These are phyloP conservation scores for Choristoneura rosaceana DNA, from an alignment of 2,888 invertebrate genomes.

Conservation along the genomic window DNA sequence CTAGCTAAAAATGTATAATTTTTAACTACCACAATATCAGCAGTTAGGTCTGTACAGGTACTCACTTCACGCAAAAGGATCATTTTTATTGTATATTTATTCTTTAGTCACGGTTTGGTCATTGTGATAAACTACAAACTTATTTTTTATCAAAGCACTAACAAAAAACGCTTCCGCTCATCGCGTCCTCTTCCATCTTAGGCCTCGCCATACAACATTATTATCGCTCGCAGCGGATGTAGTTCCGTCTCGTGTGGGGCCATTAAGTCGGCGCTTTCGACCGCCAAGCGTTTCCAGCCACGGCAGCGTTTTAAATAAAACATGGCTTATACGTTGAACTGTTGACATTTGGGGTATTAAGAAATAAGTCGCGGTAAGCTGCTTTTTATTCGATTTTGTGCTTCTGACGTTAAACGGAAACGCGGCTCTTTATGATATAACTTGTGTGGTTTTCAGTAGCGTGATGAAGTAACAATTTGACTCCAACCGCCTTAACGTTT, in stretches of 20 bases:
- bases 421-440: background rate
- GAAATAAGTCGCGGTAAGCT: constrained; percentile 22
- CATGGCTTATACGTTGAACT: constrained; percentile 28
- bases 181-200: constrained; percentile 41
- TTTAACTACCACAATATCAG: too few species aligned
- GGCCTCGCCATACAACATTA: constrained; percentile 47
- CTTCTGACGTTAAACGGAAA: background rate
- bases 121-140: too few species aligned
- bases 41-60: too few species aligned
- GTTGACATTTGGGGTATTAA: constrained; percentile 36
- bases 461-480: too few species aligned
- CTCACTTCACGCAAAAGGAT: too few species aligned
- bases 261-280: constrained; percentile 47
- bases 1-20: too few species aligned
- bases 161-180: constrained; percentile 18
- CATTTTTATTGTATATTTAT: too few species aligned
- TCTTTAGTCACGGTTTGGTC: too few species aligned
- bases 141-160: background rate
- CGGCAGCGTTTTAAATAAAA: constrained; percentile 35
- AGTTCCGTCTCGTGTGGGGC: constrained; percentile 54
- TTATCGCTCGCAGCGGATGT: constrained; percentile 54
- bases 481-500: too few species aligned
- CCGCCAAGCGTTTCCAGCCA: constrained; percentile 22
- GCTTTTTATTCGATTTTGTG: constrained; percentile 10
- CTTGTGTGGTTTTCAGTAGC: background rate